A percentile compares a stretch with the other conserved stretches of the same genome.
phyloP scores from a whole-genome alignment of 2,113 vertebrate genomes.

The Corythaeola cristata region DNA sequence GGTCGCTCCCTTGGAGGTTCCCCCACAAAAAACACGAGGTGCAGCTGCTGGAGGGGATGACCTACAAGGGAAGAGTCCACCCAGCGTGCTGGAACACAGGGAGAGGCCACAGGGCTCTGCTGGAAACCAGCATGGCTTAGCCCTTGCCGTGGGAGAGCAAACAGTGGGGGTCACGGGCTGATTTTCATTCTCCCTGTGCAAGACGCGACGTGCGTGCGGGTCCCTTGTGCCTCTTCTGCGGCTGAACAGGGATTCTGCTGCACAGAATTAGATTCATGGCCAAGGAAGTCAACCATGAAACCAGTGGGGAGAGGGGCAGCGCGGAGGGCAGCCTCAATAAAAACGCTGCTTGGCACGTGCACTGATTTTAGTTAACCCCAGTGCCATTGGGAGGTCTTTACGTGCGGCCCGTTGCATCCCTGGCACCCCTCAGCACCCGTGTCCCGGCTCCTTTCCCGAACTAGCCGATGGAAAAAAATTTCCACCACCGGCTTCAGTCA shows the following conservation, averaged over 20 bases:
- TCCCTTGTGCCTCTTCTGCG: background rate
- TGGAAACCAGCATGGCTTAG: background rate
- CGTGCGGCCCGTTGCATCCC: background rate
- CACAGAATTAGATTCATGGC: rapidly evolving
- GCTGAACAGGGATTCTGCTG: rapidly evolving
- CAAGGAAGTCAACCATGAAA: background rate
- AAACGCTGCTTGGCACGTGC: background rate
- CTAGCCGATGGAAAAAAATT: background rate
- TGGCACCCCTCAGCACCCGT: background rate
- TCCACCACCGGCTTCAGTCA: background rate
- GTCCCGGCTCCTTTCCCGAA: background rate
- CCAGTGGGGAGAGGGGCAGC: background rate
- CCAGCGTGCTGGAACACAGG: rapidly evolving
- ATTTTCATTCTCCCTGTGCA: rapidly evolving
- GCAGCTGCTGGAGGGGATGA: background rate
- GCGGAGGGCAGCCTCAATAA: background rate
- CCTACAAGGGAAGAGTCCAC: rapidly evolving
- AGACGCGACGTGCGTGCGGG: rapidly evolving
- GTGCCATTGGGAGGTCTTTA: background rate
- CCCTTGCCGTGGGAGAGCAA: rapidly evolving
- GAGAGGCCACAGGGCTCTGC: background rate
- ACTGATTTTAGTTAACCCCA: background rate
- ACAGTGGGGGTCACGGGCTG: rapidly evolving
- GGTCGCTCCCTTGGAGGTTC: background rate
- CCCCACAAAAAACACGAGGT: background rate